Evolutionary conservation across 1,140 invertebrate genomes (phyloP), one percentile per base, ranked within the genome.

Genomic region (Wasmannia auropunctata): DNA sequence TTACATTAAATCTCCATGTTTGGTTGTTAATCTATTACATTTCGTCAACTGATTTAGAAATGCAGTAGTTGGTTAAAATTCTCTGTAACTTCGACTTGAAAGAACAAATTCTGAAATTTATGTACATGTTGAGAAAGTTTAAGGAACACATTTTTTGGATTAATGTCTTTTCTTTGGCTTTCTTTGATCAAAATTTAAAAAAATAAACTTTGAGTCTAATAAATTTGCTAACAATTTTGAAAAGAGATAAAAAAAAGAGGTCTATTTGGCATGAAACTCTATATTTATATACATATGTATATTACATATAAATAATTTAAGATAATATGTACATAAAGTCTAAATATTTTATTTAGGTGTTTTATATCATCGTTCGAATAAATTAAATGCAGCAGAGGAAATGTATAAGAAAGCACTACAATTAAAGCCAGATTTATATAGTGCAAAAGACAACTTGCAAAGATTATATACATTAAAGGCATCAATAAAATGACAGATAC

Each of bases 341-440:
- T 8, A 49, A 28, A 70, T 28, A 76, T 43, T 87, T 88, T 91
- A 96, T 96, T 56, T 92, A 98, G 98, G 98, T 86, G 98, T 99
- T 37, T 95, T 99, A 1, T 99, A 99, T 95, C 98, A 99, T 95
- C 96, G 98, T 51, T 99, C 98, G 98, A 97, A 97, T 72, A 98
- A 97, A 95, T 96, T 96, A 86, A 94, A 96, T 0, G 93, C 96
- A 86, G 98, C 98, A 3, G 96, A 97, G 92, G 92, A 96, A 76
- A 96, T 97, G 94, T 99, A 99, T 92, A 95, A 95, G 77, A 96
- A 96, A 93, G 98, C 98, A 16, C 94, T 98, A 51, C 93, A 96
- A 91, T 92, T 98, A 2, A 96, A 98, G 93, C 97, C 98, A 5
- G 92, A 95, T 74, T 95, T 96, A 85, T 95, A 96, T 85, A 97